A percentile compares a stretch with the other conserved stretches of the same genome.
phyloP scores from a whole-genome alignment of 2,888 invertebrate species.

The Papilio protenor region DNA sequence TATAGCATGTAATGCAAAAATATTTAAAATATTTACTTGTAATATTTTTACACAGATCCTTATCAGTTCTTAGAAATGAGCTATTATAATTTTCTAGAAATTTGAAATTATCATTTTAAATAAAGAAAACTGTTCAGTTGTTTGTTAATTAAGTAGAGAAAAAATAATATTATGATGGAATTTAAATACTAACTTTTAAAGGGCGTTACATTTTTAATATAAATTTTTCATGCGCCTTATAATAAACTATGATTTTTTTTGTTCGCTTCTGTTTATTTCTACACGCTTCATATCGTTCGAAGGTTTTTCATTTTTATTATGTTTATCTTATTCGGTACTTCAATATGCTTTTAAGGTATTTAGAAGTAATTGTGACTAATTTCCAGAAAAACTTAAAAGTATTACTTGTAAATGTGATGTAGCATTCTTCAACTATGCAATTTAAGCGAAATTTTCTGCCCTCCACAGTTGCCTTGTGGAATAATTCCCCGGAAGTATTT shows the following conservation, averaged over 20 bases:
- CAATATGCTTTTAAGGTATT: no score
- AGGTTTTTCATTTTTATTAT: background rate
- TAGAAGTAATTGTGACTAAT: background rate
- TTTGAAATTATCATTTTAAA: background rate
- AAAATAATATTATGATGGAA: background rate
- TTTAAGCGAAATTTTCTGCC: no score
- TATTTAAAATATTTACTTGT: background rate
- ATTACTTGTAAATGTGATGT: no score
- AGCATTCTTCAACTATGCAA: no score
- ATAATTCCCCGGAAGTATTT: no score
- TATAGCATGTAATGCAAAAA: no score
- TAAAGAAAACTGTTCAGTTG: constrained; percentile 1
- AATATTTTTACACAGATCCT: background rate
- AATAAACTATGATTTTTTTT: constrained; percentile 4
- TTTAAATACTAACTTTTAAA: background rate
- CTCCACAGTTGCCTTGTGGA: no score
- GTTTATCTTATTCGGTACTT: background rate
- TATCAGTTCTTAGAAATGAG: background rate
- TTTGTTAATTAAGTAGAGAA: background rate
- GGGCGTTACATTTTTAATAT: background rate
- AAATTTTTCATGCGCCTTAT: no score
- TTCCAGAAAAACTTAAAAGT: no score
- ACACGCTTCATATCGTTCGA: constrained; percentile 15
- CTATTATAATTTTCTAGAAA: background rate
- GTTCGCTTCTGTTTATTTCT: background rate